Evolutionary conservation across 2,888 invertebrate genomes (phyloP), one percentile per base, ranked within the genome.

Genomic region (Phyto melanocephala): DNA sequence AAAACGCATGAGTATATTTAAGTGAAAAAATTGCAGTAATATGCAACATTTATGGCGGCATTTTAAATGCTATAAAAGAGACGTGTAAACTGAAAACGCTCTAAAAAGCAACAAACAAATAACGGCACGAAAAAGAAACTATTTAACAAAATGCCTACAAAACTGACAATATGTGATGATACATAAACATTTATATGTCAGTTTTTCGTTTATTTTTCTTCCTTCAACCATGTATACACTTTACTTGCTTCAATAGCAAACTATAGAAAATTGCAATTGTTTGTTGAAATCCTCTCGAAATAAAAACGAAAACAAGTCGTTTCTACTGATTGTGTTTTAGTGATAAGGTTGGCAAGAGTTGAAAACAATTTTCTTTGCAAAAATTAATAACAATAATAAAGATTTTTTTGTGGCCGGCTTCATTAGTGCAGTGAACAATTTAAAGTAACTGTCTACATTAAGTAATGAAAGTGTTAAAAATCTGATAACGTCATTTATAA

Each of bases 401-500:
- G 63, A 60, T 52, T 75, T 71, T 81, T 54, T 76, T 70, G 54
- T 72, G 56, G 33, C 35, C 15, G 40, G 60, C 72, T 77, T 74
- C 74, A 81, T 78, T 81, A 81, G 74, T 54, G 63, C 62, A 42
- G 40, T 74, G 62, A 78, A 58, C 68, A 77, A 74, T 81, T 62
- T 74, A 70, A 81, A 81, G 58, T 74, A 63, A 78, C 71, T 70
- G 68, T 60, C 20, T 52, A 47, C 71, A 76, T 79, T 65, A 79
- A 71, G 74, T 77, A 83, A 83, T 78, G 83, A 83, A 83, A 83
- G 83, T 80, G 78, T 83, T 83, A 78, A 83, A 78, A 80, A 80
- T 80, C 83, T 78, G 83, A 83, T 83, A 83, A 75, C 70, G 77
- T 75, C 81, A 81, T 68, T 77, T 67, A 60, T 79, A 72, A 79